A percentile compares a stretch with the other conserved stretches of the same genome.
Conservation (phyloP, 2,113 vertebrate genomes). For the Alethe castanea region DNA sequence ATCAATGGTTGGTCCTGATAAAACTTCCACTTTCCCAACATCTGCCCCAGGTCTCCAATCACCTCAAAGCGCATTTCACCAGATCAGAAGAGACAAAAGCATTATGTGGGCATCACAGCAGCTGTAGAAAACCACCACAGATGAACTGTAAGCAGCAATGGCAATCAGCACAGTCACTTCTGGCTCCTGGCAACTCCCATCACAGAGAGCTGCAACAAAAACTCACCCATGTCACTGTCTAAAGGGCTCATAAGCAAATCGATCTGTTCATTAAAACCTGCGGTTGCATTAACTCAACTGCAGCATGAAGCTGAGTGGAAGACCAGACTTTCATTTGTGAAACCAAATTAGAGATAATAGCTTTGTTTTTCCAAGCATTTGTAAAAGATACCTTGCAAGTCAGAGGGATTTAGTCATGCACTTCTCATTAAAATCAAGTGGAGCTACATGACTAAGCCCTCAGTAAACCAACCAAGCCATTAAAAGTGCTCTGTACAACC, state of each 20-base stretch:
- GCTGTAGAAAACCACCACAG: background rate
- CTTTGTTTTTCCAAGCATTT: constrained; percentile 42
- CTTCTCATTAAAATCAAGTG: constrained; percentile 26
- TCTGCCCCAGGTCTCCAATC: background rate
- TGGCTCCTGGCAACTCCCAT: background rate
- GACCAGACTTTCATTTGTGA: background rate
- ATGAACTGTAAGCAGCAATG: accelerated
- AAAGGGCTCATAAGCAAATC: background rate
- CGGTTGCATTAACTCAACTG: background rate
- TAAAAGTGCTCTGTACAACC: background rate
- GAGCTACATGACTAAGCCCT: constrained; percentile 70
- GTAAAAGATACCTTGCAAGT: constrained; percentile 12
- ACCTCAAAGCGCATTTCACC: background rate
- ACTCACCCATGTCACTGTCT: background rate
- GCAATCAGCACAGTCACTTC: background rate
- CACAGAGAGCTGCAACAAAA: background rate
- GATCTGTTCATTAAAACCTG: background rate
- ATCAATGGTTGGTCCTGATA: accelerated
- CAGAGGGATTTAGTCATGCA: background rate
- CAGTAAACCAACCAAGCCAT: background rate
- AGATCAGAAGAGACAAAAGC: background rate
- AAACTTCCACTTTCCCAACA: background rate
- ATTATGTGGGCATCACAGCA: background rate
- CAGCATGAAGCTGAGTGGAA: background rate
- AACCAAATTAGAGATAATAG: constrained; percentile 28